Evolutionary conservation across 2,113 vertebrate genomes (phyloP), one percentile per base, ranked within the genome.

Genomic region (Mixornis gularis): DNA sequence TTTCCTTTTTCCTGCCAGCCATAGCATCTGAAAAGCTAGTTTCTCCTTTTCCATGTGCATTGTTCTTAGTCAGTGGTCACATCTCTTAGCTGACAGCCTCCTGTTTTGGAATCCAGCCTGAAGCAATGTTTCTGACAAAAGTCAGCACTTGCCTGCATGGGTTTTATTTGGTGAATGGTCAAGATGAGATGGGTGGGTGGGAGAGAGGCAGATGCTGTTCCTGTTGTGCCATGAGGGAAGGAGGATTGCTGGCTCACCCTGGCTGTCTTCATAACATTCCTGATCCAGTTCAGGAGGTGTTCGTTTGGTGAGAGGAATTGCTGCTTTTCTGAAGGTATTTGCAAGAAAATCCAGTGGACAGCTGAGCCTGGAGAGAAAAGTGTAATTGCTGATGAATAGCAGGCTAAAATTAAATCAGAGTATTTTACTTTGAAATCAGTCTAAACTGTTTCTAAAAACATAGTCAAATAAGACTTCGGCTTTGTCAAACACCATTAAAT

Each of bases 11-110:
- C 14, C 38, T 82, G 15, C 27, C 58, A 59, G 30, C 12, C 4
- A 22, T 52, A 71, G 56, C 6, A 5, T 30, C 62, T 49, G 41
- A 44, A 79, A 68, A 79, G n/a, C n/a, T 13, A 25, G 3, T 76
- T 85, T 81, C 8, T 60, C 4, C 17, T 65, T 51, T 59, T 68
- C 10, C 7, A 3, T 2, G 3, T 27, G 19, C 43, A 65, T 5
- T 11, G 12, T 43, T 79, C 21, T 1, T 43, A 53, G 32, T n/a
- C 0, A n/a, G 0, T 20, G 14, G 21, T 52, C 19, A 1, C 8
- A 6, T 60, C 62, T 52, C 41, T 48, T 58, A 76, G 63, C 59
- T 87, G 70, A 19, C 24, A 41, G 14, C 10, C 30, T 82, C 13
- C 25, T 29, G 8, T 30, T 60, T 53, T 56, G 62, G 55, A 41